Evolutionary conservation across 1,140 invertebrate genomes (phyloP).

Genomic region (Megalonaias nervosa): DNA sequence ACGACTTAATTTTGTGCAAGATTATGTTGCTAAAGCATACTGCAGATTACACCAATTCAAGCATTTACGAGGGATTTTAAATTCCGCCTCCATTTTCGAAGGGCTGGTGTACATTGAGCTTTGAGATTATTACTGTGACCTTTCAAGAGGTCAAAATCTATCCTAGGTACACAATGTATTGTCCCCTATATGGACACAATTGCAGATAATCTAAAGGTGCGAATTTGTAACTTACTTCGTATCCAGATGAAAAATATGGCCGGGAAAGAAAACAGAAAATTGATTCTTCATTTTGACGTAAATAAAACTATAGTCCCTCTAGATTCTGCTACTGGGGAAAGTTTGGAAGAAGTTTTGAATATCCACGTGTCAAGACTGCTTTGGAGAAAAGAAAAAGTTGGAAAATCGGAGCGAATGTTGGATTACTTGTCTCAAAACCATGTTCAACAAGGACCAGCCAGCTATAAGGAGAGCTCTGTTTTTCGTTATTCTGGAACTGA

Average conservation of each 20-base stretch:
- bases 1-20: no score
- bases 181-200: no score
- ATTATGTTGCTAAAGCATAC: no score
- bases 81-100: no score
- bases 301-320: constrained; percentile 37
- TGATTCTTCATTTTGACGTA: constrained; percentile 31
- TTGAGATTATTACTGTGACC: no score
- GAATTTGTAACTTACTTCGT: no score
- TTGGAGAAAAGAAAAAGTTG: constrained; percentile 21
- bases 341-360: constrained; percentile 26
- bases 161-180: no score
- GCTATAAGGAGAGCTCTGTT: constrained; percentile 11
- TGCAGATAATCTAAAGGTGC: no score
- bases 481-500: constrained; percentile 11
- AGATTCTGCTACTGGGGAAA: constrained; percentile 34
- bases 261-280: constrained; percentile 7
- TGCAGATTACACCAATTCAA: no score
- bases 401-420: constrained; percentile 15
- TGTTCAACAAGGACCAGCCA: constrained; percentile 1
- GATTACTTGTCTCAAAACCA: constrained; percentile 6
- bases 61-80: no score
- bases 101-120: no score
- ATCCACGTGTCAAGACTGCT: constrained; percentile 24
- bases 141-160: no score
- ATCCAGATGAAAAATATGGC: constrained; percentile 1